These are phyloP conservation scores for Linepithema humile DNA, from an alignment of 1,140 invertebrate genomes.

Conservation along the genomic window DNA sequence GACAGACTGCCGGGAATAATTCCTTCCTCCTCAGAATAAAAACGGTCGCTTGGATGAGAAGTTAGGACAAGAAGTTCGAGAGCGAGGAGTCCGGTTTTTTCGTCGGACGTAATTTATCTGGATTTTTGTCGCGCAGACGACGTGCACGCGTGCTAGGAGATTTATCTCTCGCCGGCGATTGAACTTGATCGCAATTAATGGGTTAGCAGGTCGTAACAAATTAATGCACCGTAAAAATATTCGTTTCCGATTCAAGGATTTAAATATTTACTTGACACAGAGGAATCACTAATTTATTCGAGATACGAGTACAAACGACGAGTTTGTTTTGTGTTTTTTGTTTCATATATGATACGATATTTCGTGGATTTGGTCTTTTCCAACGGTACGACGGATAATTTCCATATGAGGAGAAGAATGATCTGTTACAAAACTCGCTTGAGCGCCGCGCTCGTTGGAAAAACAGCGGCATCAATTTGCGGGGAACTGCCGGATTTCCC, in stretches of 20 bases:
- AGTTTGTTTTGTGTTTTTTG: constrained; percentile 6
- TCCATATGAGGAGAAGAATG: constrained; percentile 21
- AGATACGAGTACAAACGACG: neutral
- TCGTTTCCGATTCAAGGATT: neutral
- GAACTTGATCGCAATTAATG: constrained; percentile 24
- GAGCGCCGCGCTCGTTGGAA: constrained; percentile 11
- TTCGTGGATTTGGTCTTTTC: constrained; percentile 21
- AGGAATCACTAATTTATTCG: neutral
- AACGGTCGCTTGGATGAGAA: constrained; percentile 12
- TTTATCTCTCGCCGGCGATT: constrained; percentile 13
- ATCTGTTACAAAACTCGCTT: constrained; percentile 23
- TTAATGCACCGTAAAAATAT: constrained; percentile 7
- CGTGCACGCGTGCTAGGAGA: constrained; percentile 55
- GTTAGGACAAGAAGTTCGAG: constrained; percentile 21
- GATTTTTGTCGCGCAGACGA: constrained; percentile 50
- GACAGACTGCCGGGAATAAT: neutral
- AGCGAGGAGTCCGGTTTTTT: constrained; percentile 19
- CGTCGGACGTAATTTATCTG: constrained; percentile 37
- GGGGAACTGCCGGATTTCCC: constrained; percentile 27
- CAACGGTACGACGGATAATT: constrained; percentile 32
- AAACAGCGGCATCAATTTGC: constrained; percentile 45
- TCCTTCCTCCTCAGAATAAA: neutral
- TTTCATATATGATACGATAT: neutral
- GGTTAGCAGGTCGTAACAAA: neutral
- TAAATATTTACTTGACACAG: neutral